Base-by-base conservation (phyloP, 2,113 vertebrate genomes). In the Mohoua ochrocephala region DNA sequence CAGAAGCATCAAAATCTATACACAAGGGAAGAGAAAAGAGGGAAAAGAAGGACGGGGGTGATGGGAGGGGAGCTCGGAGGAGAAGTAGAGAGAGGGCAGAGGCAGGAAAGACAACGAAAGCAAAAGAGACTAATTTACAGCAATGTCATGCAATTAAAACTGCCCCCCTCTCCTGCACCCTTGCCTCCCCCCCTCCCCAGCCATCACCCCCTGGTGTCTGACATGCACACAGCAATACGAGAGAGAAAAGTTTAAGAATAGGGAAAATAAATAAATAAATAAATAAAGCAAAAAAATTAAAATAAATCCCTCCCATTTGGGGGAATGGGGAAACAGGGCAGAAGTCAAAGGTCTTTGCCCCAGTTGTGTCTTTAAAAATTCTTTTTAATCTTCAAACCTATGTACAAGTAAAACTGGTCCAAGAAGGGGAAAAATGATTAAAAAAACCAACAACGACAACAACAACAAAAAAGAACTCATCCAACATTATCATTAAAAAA, bases 181-280 rank as follows among this genome's bases (percentile, higher is more conserved):
- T 96, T 90, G 91, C 95, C 96, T 94, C 90, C 95, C 97, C 95
- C 93, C 90, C 84, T 93, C 86, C 96, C 97, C 95, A 94, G 84
- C 96, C 96, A 95, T 95, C 96, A 95, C 90, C 88, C 96, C 93
- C 88, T 47, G 94, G 94, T 98, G 98, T 98, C 97, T 97, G 98
- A 98, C 98, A 99, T 99, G 99, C 99, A 99, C 98, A 99, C 98
- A 98, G 98, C 98, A 98, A 98, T 98, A 99, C 98, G 97, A 99
- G 98, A 99, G 98, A 96, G 95, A 97, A 98, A 98, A 98, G 97
- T 95, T 98, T 94, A 94, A 98, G 98, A 98, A 97, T 92, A 98
- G 98, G 98, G 90, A 80, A 97, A 96, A 97, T 81, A 92, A 96
- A 97, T 88, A 94, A 96, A 97, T 84, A 95, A 97, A 96, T 79